Percentiles rank a stretch among this genome's conserved stretches.
Evolutionary conservation across 2,113 vertebrate species (phyloP).

Genomic region (Antigone vipio): DNA sequence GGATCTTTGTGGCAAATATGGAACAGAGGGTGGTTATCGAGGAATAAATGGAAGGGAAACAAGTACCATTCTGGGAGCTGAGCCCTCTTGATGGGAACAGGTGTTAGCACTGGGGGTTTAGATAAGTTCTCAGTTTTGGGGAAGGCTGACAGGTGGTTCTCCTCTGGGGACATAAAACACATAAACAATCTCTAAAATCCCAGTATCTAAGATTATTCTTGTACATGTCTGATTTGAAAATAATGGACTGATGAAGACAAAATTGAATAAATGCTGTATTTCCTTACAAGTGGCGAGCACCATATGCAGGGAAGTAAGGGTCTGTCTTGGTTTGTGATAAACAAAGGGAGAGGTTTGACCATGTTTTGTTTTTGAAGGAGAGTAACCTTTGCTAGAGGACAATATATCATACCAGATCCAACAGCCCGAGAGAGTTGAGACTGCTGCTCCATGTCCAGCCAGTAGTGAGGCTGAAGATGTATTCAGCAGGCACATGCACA

Average conservation of each 20-base stretch:
- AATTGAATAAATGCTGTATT: background rate
- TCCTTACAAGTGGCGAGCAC: background rate
- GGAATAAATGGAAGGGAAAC: background rate
- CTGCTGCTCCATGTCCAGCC: background rate
- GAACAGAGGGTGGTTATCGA: background rate
- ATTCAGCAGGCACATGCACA: background rate
- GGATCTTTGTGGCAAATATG: background rate
- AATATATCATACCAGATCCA: background rate
- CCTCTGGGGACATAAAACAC: background rate
- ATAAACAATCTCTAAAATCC: background rate
- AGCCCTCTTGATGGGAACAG: background rate
- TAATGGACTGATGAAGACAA: background rate
- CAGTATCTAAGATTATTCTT: background rate
- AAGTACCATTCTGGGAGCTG: background rate
- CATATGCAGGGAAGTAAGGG: background rate
- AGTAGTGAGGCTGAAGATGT: background rate
- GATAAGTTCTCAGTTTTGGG: background rate
- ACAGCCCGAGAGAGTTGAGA: background rate
- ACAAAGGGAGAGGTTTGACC: background rate
- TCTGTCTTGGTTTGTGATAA: background rate
- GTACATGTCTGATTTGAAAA: background rate
- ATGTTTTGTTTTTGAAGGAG: background rate
- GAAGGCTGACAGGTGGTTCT: background rate
- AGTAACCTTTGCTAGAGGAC: background rate
- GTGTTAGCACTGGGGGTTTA: background rate